Base-by-base conservation (phyloP, 2,113 vertebrate species). In the Xiphias gladius region DNA sequence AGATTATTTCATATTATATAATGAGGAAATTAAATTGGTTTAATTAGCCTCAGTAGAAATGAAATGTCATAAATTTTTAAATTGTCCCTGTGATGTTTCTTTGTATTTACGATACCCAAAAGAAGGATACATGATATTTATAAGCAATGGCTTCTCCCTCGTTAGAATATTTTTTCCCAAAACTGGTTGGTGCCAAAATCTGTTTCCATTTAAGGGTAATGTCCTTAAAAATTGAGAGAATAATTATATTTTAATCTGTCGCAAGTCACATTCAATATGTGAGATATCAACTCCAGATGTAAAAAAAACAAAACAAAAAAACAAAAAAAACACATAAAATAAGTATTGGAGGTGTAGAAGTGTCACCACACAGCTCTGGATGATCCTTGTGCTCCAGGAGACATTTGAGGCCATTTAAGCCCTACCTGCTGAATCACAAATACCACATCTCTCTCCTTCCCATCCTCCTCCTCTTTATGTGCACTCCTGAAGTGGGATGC, bases 401-500 rank as follows among this genome's bases (percentile, higher is more conserved):
- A 71, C 52, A 72, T 87, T 66, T 65, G 59, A 87, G 76, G 71
- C 73, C 63, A 87, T 54, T 89, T 71, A 77, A 6, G 0, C 70
- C 70, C 24, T 76, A 43, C 76, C 69, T 83, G 79, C 87, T 78
- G 67, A 84, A 73, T 90, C 83, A 88, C 85, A 76, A 86, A 82
- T 76, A 76, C 65, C 81, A 67, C 76, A 85, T 48, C 35, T 85
- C 75, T 82, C 55, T 28, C 41, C 68, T 54, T 77, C 69, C 50
- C 63, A 65, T 52, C 68, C 39, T 82, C 67, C 41, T 3, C 82
- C 85, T 78, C 79, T 75, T 89, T 65, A 70, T 88, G 87, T 74
- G 85, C 76, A 80, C 80, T 84, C 81, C 79, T 90, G 89, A 93
- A 92, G 84, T 93, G 91, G 91, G 83, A 95, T 90, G 91, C 84